Base-by-base conservation (phyloP, 1,140 invertebrate genomes). In the Leptinotarsa undecemlineata region DNA sequence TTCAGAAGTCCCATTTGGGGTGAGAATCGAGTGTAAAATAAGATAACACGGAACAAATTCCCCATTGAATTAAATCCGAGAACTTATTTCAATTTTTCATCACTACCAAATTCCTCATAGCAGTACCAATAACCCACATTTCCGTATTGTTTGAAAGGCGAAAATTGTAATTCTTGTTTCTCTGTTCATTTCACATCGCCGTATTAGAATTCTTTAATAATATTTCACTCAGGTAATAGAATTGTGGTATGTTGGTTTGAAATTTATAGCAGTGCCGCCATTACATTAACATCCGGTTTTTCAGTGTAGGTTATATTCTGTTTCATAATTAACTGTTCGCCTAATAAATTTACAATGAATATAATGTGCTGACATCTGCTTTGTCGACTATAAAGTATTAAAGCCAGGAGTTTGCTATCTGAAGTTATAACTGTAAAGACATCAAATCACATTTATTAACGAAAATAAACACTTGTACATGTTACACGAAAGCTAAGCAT, bases 251-350 rank as follows among this genome's bases (percentile, higher is more conserved):
- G 63, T 33, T 64, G 63, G 20, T 64, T 20, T 42, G 42, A 67
- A 67, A 67, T 67, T 42, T 67, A 67, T 67, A 67, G 21, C 64
- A n/a, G 17, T 67, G 61, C 3, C 61, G 6, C 61, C 23, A n/a
- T 63, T 63, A 63, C 61, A 63, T 63, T 63, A 14, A 63, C 61
- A 63, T 63, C 61, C 23, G 19, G 61, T 21, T 23, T 63, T 63
- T 63, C 23, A 63, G 23, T 23, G 23, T 11, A 42, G 33, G 8
- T 11, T 42, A 42, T 42, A 42, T 42, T 42, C 33, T 42, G 8
- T 42, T 42, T 11, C 6, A 42, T 11, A 42, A 42, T 42, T 42
- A 42, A 42, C 33, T 42, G 33, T 42, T 42, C 1, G 2, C 8
- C 2, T 42, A 11, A 42, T 11, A 42, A 42, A 42, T 42, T 42